Evolutionary conservation across 2,888 invertebrate genomes (phyloP), one percentile per base, ranked within the genome.

Genomic region (Candidula unifasciata): DNA sequence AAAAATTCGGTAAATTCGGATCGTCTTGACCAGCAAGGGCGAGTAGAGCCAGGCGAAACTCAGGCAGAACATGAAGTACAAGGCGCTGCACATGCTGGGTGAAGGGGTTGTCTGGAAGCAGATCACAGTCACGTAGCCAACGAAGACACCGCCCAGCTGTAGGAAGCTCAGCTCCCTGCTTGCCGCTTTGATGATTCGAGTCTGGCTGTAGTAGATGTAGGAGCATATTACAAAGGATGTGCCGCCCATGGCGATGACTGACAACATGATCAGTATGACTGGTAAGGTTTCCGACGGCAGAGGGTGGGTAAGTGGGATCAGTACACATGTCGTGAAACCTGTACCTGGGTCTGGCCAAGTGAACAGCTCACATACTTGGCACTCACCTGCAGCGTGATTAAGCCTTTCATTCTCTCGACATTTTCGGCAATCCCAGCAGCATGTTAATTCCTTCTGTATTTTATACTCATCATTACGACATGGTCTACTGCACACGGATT

Each of bases 161-260:
- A 92, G 84, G 80, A 88, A 88, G 71, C 89, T 89, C 66, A 92
- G 89, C 73, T 91, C 91, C 37, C 90, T 83, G 71, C 90, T 90
- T 3, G 90, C 89, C 3, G 92, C 91, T 82, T 91, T 91, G 80
- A 92, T 92, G 37, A 91, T 85, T 18, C 89, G 85, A n/a, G 87
- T 86, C 13, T 87, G 64, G 33, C 85, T 84, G 66, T 85, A 77
- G 27, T 77, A 69, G 54, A 86, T 64, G 76, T 83, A 88, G 64
- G 85, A 85, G 2, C 71, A 73, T n/a, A 83, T 66, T 21, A 87
- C 78, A 21, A 69, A 44, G 21, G 80, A 5, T 2, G 83, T 73
- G 10, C 33, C 66, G 2, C 77, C 3, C 21, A 86, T 60, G 6
- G 86, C 85, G 0, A 85, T 21, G 30, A 77, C 10, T 0, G 85